Evolutionary conservation across 2,113 vertebrate genomes (phyloP), one percentile per base, ranked within the genome.

Genomic region (Oncorhynchus mykiss): DNA sequence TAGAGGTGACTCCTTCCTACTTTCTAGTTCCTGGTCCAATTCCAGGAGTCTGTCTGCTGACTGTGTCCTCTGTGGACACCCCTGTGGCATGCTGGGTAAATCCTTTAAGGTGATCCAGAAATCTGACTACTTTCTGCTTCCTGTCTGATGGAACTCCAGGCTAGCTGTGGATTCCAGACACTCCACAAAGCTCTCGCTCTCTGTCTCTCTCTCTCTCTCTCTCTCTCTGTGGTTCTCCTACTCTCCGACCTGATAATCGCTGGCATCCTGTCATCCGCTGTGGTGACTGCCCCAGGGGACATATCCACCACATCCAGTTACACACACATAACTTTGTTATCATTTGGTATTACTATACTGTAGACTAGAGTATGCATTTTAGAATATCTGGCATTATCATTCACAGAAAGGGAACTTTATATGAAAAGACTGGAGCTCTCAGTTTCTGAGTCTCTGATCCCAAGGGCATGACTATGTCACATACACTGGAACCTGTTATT

Each of bases 341-440:
- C 25, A 27, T 7, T 4, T 16, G 25, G 13, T 31, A 16, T 16
- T 67, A 14, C 64, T 13, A 27, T 25, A 65, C 64, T 3, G 24
- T 65, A 39, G 8, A 9, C 39, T 9, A 39, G 39, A 39, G 39
- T 39, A 39, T 39, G 39, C 39, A 9, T 39, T 74, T 71, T 66
- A 16, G 80, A 77, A 86, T 2, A 82, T 85, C 83, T 72, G 39
- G 39, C 70, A 83, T 88, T 79, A 84, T 85, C 64, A 79, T 77
- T 85, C 79, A 25, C 62, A 80, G 74, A 70, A 24, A 74, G 8
- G 39, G 77, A 87, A 73, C 75, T 85, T 85, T 80, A 82, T 84
- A 79, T 77, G 74, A 57, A 82, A 82, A 88, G 78, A 87, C 82
- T 45, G 39, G 39, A 45, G 39, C 45, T 45, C 39, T 24, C 5